A percentile compares a stretch with the other conserved stretches of the same genome.
These are phyloP conservation scores for Thera britannica DNA, from an alignment of 2,888 invertebrate genomes.

Conservation along the genomic window DNA sequence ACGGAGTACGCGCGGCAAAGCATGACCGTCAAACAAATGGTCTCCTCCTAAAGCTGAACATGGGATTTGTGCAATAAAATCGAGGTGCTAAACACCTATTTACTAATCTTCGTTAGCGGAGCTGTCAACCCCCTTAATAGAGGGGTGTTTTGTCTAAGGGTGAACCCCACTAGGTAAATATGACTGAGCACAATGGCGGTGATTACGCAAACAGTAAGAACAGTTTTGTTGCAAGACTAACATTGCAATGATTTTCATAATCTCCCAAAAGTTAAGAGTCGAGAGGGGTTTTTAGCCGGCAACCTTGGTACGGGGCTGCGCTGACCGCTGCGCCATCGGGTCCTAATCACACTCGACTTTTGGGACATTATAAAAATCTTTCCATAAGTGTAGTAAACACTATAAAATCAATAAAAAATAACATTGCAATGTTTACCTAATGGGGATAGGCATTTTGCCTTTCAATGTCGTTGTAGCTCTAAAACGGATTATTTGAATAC, in stretches of 20 bases:
- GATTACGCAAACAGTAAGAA: too few species aligned
- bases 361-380: too few species aligned
- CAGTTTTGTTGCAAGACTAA: not conserved
- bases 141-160: not conserved
- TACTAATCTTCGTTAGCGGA: not conserved
- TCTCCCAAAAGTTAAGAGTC: too few species aligned
- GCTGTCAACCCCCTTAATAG: not conserved
- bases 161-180: not conserved
- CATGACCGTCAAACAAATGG: constrained; percentile 68
- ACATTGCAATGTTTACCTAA: not conserved
- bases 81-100: constrained; percentile 5
- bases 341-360: too few species aligned
- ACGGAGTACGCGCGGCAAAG: constrained; percentile 86
- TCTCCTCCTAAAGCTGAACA: constrained; percentile 54
- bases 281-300: too few species aligned
- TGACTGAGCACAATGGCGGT: not conserved
- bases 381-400: too few species aligned
- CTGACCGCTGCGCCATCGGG: too few species aligned
- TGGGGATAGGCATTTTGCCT: not conserved
- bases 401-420: too few species aligned
- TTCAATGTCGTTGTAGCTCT: not conserved
- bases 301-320: too few species aligned
- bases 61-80: constrained; percentile 1
- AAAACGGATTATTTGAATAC: not conserved
- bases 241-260: not conserved